Evolutionary conservation across 2,113 vertebrate genomes (phyloP).

Genomic region (Rhinichthys klamathensis): DNA sequence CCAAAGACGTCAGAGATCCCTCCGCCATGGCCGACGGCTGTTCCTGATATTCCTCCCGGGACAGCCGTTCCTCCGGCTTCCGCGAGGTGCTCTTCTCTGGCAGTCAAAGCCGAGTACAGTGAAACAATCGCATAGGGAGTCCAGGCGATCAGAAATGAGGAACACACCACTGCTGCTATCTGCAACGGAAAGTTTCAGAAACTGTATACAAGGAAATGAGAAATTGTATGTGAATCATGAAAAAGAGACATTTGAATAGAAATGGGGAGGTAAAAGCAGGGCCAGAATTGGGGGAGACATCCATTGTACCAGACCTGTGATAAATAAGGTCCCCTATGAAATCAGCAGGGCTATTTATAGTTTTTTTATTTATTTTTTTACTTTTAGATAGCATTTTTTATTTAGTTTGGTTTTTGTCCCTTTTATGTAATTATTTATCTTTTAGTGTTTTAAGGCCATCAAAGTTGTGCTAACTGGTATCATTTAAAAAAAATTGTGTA

Average conservation of each 20-base stretch:
- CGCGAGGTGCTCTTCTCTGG: constrained; percentile 46
- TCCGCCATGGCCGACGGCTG: not conserved
- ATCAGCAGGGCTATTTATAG: no score
- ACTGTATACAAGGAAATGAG: not conserved
- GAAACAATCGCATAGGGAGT: constrained; percentile 67
- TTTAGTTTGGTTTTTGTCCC: not conserved
- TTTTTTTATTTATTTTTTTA: not conserved
- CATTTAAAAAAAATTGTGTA: no score
- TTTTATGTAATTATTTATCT: no score
- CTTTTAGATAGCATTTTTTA: not conserved
- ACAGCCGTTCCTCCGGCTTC: not conserved
- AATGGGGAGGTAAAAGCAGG: not conserved
- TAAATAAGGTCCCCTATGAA: no score
- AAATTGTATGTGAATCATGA: not conserved
- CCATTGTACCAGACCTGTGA: no score
- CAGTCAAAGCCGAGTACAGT: constrained; percentile 61
- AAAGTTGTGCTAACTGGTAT: no score
- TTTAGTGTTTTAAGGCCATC: no score
- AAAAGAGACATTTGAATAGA: not conserved
- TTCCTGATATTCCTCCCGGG: not conserved
- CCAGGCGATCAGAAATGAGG: constrained; percentile 67
- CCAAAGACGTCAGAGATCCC: not conserved
- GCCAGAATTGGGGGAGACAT: not conserved
- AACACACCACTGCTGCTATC: constrained; percentile 69
- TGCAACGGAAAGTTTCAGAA: constrained; percentile 24